Base-by-base conservation (phyloP, 2,113 vertebrate genomes). In the Calypte anna region DNA sequence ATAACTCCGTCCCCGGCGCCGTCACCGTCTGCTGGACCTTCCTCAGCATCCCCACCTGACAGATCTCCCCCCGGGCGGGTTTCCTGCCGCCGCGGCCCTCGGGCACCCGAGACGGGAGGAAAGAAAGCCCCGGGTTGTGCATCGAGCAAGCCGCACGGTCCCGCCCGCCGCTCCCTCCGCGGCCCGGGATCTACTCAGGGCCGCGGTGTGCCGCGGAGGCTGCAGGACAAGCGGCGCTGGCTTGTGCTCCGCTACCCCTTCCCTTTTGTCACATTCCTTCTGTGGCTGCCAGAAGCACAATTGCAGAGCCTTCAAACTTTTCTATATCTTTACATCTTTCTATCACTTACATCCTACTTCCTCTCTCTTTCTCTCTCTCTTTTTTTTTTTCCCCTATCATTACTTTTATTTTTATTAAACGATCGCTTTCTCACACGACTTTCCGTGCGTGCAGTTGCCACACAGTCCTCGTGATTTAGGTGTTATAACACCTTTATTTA, bases 401-500 rank as follows among this genome's bases (percentile, higher is more conserved):
- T 46, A 46, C 21, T 21, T 48, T 48, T 16, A 31, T 8, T 7
- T 33, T 12, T n/a, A 54, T 36, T 25, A 62, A 87, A 75, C 5
- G 22, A 73, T 16, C 8, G 3, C 30, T 80, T 93, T 80, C 67
- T 18, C 55, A 6, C 7, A 9, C 19, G 28, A 80, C 43, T 80
- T 89, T 80, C 46, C 11, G 22, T 13, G 38, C 15, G 51, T 51
- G 63, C 90, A 77, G 82, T 82, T 93, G 94, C 72, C 61, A 66
- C 48, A 23, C 54, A 14, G 38, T 91, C 50, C 23, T 80, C 36
- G 4, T 51, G 68, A 53, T 77, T 82, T 84, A 88, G 88, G 83
- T 86, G 88, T 92, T 90, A 87, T 61, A 86, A 91, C 94, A 92
- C 90, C 82, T 95, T 93, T 86, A 75, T 95, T 94, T 91, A 87